Percentiles rank a stretch among this genome's conserved stretches.
These are phyloP conservation scores for Phyto melanocephala DNA, from an alignment of 2,888 invertebrate species.

Conservation along the genomic window DNA sequence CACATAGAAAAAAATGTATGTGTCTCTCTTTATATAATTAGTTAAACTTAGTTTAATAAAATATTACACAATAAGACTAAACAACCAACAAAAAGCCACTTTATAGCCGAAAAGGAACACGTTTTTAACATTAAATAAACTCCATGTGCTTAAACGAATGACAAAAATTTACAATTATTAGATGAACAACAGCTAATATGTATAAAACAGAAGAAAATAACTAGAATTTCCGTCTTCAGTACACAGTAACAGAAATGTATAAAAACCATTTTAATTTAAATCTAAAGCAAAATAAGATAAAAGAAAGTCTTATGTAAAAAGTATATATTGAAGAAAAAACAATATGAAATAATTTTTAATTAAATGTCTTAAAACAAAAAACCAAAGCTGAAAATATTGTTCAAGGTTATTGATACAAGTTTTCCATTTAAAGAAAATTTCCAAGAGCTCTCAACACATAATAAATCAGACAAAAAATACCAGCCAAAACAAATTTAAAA, in stretches of 20 bases:
- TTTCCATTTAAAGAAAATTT: constrained; percentile 67
- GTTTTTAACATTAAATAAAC: constrained; percentile 40
- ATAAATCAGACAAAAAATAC: constrained; percentile 17
- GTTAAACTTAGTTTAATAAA: neutral
- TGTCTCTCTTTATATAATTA: neutral
- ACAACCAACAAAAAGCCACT: constrained; percentile 58
- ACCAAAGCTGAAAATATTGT: constrained; percentile 33
- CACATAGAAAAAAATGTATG: constrained; percentile 48
- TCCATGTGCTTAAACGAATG: constrained; percentile 46
- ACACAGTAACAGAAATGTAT: constrained; percentile 49
- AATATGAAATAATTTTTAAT: constrained; percentile 53
- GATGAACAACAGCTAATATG: constrained; percentile 27
- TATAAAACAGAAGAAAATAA: constrained; percentile 29
- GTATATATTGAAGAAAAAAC: constrained; percentile 18
- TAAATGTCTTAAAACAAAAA: constrained; percentile 52
- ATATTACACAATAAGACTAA: neutral
- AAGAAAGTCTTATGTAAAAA: constrained; percentile 17
- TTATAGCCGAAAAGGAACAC: constrained; percentile 66
- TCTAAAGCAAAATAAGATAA: constrained; percentile 1
- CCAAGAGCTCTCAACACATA: constrained; percentile 16
- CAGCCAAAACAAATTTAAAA: constrained; percentile 49
- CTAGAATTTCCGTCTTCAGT: constrained; percentile 65
- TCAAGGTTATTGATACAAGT: constrained; percentile 65
- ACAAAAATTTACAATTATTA: neutral
- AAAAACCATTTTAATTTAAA: constrained; percentile 28